Evolutionary conservation across 2,113 vertebrate species (phyloP).

Genomic region (Corythoichthys intestinalis): DNA sequence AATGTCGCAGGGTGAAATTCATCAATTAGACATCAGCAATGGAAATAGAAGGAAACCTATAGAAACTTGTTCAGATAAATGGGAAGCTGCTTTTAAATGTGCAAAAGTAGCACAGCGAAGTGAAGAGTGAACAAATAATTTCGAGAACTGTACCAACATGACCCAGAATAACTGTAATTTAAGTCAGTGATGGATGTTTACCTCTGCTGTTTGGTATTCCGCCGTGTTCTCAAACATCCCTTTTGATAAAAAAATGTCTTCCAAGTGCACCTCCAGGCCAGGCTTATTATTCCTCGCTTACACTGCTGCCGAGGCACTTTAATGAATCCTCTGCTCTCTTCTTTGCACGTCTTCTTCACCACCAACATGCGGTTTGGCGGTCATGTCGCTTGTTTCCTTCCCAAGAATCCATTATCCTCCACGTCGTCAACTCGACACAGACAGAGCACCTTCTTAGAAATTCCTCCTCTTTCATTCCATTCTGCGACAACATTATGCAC

Average conservation of each 20-base stretch:
- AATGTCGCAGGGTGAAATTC: too few relatives aligned
- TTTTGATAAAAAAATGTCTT: constrained; percentile 23
- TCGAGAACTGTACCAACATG: too few relatives aligned
- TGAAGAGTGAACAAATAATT: too few relatives aligned
- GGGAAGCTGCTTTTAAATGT: too few relatives aligned
- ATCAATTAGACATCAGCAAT: too few relatives aligned
- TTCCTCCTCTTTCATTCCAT: constrained; percentile 22
- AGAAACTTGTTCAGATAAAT: too few relatives aligned
- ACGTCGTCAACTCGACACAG: constrained; percentile 14
- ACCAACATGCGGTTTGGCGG: neutral
- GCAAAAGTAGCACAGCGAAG: too few relatives aligned
- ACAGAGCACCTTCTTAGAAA: constrained; percentile 20
- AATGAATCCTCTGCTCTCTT: constrained; percentile 20
- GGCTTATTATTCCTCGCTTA: constrained; percentile 6
- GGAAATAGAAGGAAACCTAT: too few relatives aligned
- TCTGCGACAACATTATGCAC: constrained; percentile 19
- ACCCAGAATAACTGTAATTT: too few relatives aligned
- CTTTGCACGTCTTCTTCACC: constrained; percentile 6
- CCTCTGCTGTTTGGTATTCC: constrained; percentile 20
- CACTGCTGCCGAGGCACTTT: constrained; percentile 6
- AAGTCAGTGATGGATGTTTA: too few relatives aligned
- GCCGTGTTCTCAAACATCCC: constrained; percentile 1
- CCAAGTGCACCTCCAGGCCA: constrained; percentile 13
- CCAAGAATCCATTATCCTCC: constrained; percentile 37
- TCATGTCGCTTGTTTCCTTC: neutral